Evolutionary conservation across 2,113 vertebrate genomes (phyloP).

Genomic region (Chaenogobius annularis): DNA sequence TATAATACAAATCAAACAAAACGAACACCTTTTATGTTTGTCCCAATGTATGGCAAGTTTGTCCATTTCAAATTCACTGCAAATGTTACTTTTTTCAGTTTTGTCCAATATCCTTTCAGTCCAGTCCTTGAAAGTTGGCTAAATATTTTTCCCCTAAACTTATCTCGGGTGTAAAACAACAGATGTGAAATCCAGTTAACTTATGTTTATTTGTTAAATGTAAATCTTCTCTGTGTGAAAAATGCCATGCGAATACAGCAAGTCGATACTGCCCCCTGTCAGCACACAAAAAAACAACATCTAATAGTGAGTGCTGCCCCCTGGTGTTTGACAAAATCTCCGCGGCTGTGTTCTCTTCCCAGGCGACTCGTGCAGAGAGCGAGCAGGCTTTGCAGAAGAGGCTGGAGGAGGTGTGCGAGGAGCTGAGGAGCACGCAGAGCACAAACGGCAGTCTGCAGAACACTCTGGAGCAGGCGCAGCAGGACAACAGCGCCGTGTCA

Average conservation of each 20-base stretch:
- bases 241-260: too few relatives aligned
- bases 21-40: background rate
- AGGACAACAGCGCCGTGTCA: slow-evolving; percentile 78
- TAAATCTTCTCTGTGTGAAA: background rate
- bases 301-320: slow-evolving; percentile 31
- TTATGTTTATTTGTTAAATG: background rate
- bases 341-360: slow-evolving; percentile 8
- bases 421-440: slow-evolving; percentile 84
- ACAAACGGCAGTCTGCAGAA: slow-evolving; percentile 79
- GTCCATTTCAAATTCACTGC: too few relatives aligned
- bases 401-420: slow-evolving; percentile 86
- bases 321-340: slow-evolving; percentile 35
- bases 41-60: too few relatives aligned
- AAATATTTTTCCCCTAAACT: background rate
- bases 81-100: too few relatives aligned
- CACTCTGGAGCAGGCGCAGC: slow-evolving; percentile 80
- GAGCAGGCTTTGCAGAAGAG: slow-evolving; percentile 84
- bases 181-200: background rate
- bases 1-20: background rate
- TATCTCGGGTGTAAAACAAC: background rate
- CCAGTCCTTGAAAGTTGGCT: too few relatives aligned
- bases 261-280: too few relatives aligned
- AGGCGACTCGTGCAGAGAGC: slow-evolving; percentile 81
- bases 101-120: too few relatives aligned
- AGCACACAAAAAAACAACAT: too few relatives aligned